These are phyloP conservation scores for Aphyosemion australe DNA, from an alignment of 2,113 vertebrate genomes.

Conservation along the genomic window DNA sequence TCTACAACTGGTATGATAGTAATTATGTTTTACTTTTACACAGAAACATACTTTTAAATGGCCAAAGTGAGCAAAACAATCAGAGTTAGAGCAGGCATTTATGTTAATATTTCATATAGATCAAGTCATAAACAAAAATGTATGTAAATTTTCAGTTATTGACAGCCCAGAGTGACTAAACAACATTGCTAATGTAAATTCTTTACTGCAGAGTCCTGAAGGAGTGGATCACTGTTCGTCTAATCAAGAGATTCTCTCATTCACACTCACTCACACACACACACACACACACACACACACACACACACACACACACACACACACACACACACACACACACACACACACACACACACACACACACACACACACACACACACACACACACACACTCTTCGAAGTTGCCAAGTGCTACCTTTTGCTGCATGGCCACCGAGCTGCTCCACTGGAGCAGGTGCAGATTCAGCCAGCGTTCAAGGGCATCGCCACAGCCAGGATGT, in stretches of 20 bases:
- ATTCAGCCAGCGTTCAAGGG: constrained; percentile 58
- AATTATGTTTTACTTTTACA: no score
- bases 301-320: neutral
- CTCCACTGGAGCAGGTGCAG: constrained; percentile 57
- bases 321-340: no score
- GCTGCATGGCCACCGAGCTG: constrained; percentile 41
- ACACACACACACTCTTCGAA: constrained; percentile 8
- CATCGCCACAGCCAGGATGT: constrained; percentile 47
- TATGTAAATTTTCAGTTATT: constrained; percentile 7
- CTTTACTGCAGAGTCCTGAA: constrained; percentile 16
- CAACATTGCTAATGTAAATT: neutral
- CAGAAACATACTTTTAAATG: no score
- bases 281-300: neutral
- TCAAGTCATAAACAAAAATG: neutral
- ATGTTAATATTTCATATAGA: neutral
- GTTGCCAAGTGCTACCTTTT: constrained; percentile 42
- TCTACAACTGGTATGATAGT: no score
- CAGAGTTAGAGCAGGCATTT: neutral
- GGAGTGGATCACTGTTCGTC: constrained; percentile 15
- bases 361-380: no score
- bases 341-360: no score
- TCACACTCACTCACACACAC: no score
- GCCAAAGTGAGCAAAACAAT: no score
- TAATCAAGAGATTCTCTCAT: neutral
- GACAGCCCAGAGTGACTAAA: neutral